phyloP scores from a whole-genome alignment of 2,113 vertebrate genomes.

The Otocyon megalotis region DNA sequence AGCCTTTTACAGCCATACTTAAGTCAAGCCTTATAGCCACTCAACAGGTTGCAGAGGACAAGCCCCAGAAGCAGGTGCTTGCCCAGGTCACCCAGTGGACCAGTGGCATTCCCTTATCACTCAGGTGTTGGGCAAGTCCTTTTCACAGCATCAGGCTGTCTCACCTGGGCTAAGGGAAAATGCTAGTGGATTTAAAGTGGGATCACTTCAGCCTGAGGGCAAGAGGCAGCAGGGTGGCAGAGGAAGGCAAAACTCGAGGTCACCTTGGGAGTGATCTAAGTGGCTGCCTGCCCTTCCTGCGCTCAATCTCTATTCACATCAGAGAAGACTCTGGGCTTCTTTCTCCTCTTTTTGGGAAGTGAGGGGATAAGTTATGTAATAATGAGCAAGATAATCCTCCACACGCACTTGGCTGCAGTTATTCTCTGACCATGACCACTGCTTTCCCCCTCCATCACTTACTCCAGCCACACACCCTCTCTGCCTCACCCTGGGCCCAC shows the following conservation, averaged over 20 bases:
- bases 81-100: neutral
- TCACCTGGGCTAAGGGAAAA: neutral
- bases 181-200: neutral
- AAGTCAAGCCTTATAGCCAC: too few relatives aligned
- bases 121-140: neutral
- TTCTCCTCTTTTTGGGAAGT: too few relatives aligned
- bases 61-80: neutral
- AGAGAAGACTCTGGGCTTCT: neutral
- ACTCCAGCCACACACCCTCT: neutral
- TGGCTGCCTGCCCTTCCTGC: neutral
- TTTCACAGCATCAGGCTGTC: neutral
- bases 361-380: too few relatives aligned
- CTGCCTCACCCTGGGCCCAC: neutral
- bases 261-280: neutral
- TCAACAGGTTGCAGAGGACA: neutral
- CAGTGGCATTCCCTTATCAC: neutral
- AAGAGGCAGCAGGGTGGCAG: neutral
- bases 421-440: too few relatives aligned
- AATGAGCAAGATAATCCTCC: neutral
- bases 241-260: neutral
- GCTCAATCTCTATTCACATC: neutral
- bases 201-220: neutral
- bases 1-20: neutral
- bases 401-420: rapidly evolving
- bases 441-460: neutral